Conservation (phyloP, 2,113 vertebrate species). For the Chelonoidis abingdonii region DNA sequence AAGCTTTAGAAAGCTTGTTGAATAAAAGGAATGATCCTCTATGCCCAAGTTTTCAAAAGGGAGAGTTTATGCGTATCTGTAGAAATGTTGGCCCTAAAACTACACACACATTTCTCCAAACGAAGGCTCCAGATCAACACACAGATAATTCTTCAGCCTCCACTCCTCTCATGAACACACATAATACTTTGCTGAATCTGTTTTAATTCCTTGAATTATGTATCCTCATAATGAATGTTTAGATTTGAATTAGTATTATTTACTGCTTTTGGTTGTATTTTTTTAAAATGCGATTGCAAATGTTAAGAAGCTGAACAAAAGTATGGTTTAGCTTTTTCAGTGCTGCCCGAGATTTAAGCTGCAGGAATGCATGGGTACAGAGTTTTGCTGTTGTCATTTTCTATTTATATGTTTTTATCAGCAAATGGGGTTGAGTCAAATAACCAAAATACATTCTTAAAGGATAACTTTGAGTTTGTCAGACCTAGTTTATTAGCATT, state of each 20-base stretch:
- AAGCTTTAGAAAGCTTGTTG: neutral
- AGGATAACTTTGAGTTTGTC: neutral
- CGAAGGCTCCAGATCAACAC: neutral
- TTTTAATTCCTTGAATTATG: neutral
- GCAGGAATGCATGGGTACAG: constrained; percentile 21
- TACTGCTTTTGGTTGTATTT: neutral
- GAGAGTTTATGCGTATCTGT: neutral
- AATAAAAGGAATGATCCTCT: neutral
- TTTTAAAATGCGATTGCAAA: neutral
- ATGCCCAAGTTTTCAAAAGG: neutral
- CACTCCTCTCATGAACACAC: neutral
- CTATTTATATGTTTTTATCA: constrained; percentile 43
- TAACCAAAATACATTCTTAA: constrained; percentile 31
- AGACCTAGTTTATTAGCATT: neutral
- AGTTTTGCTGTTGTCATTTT: constrained; percentile 54
- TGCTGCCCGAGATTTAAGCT: constrained; percentile 34
- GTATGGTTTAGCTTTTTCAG: neutral
- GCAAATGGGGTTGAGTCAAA: constrained; percentile 1
- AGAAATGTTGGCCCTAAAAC: neutral
- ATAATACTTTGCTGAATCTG: neutral
- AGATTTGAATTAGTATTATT: neutral
- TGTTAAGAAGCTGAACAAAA: neutral
- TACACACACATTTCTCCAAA: neutral
- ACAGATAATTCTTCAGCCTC: neutral
- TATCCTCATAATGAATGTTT: neutral